Percentiles rank a stretch among this genome's conserved stretches.
Conservation (phyloP, 2,888 invertebrate species). For the Philereme transversata region DNA sequence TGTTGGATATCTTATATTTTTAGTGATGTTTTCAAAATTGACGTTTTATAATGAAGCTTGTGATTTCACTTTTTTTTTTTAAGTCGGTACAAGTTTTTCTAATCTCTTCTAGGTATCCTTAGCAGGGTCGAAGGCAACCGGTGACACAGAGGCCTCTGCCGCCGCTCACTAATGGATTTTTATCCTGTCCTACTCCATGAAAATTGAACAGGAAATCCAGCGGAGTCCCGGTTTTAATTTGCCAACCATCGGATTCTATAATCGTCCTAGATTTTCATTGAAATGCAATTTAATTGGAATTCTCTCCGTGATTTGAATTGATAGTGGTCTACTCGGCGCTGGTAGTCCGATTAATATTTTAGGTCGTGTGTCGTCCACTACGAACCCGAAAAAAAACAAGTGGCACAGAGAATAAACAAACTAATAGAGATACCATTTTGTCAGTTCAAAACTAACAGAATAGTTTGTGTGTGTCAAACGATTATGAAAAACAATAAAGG, state of each 20-base stretch:
- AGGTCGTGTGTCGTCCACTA: not conserved
- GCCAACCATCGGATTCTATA: constrained; percentile 74
- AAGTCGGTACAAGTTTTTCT: too few species aligned
- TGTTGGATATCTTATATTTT: too few species aligned
- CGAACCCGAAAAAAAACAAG: too few species aligned
- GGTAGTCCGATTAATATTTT: constrained; percentile 26
- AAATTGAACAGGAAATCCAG: constrained; percentile 76
- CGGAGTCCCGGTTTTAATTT: constrained; percentile 75
- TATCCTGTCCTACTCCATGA: constrained; percentile 72
- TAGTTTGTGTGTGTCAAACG: not conserved
- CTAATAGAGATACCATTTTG: too few species aligned
- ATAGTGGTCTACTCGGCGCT: constrained; percentile 52
- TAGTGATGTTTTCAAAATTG: not conserved
- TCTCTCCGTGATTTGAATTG: constrained; percentile 64
- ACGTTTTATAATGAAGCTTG: not conserved
- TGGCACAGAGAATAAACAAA: too few species aligned
- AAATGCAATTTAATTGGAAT: constrained; percentile 79
- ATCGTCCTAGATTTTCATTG: constrained; percentile 77
- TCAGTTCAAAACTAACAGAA: too few species aligned
- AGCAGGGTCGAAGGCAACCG: constrained; percentile 50
- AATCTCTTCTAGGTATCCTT: constrained; percentile 18
- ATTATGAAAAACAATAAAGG: not conserved
- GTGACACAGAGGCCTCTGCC: constrained; percentile 60
- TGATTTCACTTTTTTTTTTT: not conserved
- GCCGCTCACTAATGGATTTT: constrained; percentile 74